Base-by-base conservation (phyloP, 2,888 invertebrate genomes). In the Philopedon plagiatum region DNA sequence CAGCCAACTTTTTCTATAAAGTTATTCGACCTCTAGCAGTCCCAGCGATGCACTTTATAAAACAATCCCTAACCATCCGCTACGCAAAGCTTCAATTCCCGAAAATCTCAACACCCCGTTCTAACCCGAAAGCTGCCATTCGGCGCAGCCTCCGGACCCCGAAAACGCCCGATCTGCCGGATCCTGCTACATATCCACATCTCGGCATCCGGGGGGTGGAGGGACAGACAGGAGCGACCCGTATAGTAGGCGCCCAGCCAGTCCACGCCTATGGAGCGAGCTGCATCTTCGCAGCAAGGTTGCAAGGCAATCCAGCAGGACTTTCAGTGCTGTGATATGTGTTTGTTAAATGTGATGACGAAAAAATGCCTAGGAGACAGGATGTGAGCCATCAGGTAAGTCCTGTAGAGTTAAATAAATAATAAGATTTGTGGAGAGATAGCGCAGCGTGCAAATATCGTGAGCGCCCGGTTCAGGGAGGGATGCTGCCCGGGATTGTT, bases 181-280 rank as follows among this genome's bases (percentile, higher is more conserved):
- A 57, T 62, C 63, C 70, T 41, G 56, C 63, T 69, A 41, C 41
- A 32, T 46, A 69, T 69, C 44, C 54, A 56, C 62, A 70, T 71
- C 71, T 41, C 64, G 65, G 54, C 64, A 61, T 66, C 71, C 71
- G 64, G 58, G 62, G 58, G 62, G 37, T 13, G 37, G 37, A 21
- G 41, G 65, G 46, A 49, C 23, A 32, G 54, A 51, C 41, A 46
- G 73, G 62, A 63, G 68, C 67, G 73, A 63, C 68, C 71, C 67
- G 71, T 66, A 72, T 81, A 83, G 74, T 65, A 70, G 69, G 71
- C 71, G 71, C 85, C 85, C 84, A 84, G 85, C 83, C 85, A 85
- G 85, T 85, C 85, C 84, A 85, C 85, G 85, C 85, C 85, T 85
- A 84, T 85, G 84, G 84, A 83, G 81, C 83, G 83, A 83, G 83